A percentile compares a stretch with the other conserved stretches of the same genome.
These are phyloP conservation scores for Parapristionchus giblindavisi DNA, from an alignment of 2,888 invertebrate species.

Conservation along the genomic window DNA sequence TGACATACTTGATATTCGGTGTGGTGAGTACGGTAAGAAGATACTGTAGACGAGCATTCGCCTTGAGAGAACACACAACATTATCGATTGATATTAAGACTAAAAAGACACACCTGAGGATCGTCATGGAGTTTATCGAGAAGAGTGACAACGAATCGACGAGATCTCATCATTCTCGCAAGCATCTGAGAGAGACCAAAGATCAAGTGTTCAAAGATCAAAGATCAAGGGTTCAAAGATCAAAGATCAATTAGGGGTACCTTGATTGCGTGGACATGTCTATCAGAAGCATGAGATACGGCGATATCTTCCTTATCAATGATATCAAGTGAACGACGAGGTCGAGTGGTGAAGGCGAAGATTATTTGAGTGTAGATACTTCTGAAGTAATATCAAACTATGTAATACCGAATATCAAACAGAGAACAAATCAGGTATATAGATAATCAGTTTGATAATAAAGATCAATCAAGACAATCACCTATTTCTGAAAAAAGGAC, in stretches of 20 bases:
- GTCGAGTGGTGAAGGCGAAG: background rate
- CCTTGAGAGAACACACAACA: too few species aligned
- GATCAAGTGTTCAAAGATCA: background rate
- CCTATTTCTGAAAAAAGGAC: too few species aligned
- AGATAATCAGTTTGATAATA: too few species aligned
- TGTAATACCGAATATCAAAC: too few species aligned
- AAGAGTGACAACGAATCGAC: conserved; percentile 28
- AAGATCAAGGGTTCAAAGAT: background rate
- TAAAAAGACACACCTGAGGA: background rate
- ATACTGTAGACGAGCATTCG: background rate
- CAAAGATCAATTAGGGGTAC: too few species aligned
- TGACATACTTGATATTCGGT: background rate
- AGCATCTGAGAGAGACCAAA: background rate
- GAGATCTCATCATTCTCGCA: background rate
- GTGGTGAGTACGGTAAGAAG: background rate
- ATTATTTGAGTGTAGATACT: conserved; percentile 8
- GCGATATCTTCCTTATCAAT: conserved; percentile 9
- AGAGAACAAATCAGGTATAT: too few species aligned
- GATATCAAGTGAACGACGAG: background rate
- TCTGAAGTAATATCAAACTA: background rate
- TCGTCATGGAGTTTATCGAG: conserved; percentile 26
- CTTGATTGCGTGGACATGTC: background rate
- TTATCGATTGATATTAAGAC: too few species aligned
- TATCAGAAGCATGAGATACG: background rate
- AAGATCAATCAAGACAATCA: too few species aligned